Evolutionary conservation across 2,113 vertebrate genomes (phyloP).

Genomic region (Leptodactylus fuscus): DNA sequence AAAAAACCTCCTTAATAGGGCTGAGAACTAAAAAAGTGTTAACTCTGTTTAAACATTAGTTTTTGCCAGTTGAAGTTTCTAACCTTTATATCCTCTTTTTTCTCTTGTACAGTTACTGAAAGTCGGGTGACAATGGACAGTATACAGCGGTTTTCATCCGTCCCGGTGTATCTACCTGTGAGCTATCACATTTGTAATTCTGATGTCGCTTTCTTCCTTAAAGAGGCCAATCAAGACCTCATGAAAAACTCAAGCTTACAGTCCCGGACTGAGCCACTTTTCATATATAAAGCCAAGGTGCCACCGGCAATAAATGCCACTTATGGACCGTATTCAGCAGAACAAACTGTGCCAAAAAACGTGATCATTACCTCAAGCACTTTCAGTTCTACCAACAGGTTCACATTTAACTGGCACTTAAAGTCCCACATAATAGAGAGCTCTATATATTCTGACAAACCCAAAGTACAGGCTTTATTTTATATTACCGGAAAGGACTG

Average conservation of each 20-base stretch:
- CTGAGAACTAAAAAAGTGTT: no score
- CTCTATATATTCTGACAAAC: slow-evolving; percentile 81
- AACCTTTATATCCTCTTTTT: neutral
- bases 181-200: slow-evolving; percentile 78
- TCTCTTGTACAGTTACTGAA: slow-evolving; percentile 73
- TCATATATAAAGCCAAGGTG: slow-evolving; percentile 80
- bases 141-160: slow-evolving; percentile 82
- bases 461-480: slow-evolving; percentile 90
- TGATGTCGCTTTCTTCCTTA: slow-evolving; percentile 87
- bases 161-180: slow-evolving; percentile 85
- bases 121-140: slow-evolving; percentile 73
- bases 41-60: neutral
- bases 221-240: slow-evolving; percentile 91
- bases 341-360: slow-evolving; percentile 79
- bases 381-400: slow-evolving; percentile 69
- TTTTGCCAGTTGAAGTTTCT: neutral
- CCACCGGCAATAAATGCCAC: slow-evolving; percentile 85
- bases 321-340: slow-evolving; percentile 85
- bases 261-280: slow-evolving; percentile 84
- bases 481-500: slow-evolving; percentile 88
- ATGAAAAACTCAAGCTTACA: slow-evolving; percentile 91
- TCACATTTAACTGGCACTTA: slow-evolving; percentile 84
- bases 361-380: slow-evolving; percentile 78
- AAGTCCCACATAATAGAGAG: slow-evolving; percentile 83
- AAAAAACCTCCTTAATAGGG: no score